Percentiles rank a stretch among this genome's conserved stretches.
These are phyloP conservation scores for Burhinus bistriatus DNA, from an alignment of 2,113 vertebrate genomes.

Conservation along the genomic window DNA sequence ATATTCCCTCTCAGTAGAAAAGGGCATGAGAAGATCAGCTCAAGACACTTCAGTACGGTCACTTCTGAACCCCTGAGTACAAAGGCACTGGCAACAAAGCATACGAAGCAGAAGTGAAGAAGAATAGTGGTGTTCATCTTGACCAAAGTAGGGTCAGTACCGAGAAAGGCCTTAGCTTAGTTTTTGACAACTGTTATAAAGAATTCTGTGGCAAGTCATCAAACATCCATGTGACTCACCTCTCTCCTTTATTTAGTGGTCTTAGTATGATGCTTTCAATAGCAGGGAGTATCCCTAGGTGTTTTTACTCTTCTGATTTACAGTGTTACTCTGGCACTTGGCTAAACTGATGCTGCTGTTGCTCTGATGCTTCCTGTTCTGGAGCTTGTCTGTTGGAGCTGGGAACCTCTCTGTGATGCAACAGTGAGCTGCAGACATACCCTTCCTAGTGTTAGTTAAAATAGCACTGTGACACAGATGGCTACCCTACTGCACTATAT, in stretches of 20 bases:
- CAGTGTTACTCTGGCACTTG: background rate
- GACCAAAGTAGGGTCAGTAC: background rate
- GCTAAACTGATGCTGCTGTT: background rate
- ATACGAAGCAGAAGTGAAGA: background rate
- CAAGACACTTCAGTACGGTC: background rate
- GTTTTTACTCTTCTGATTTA: background rate
- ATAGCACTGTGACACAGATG: background rate
- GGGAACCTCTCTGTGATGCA: background rate
- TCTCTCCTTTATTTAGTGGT: background rate
- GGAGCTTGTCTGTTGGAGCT: background rate
- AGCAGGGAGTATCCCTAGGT: background rate
- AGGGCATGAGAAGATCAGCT: background rate
- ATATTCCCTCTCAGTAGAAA: background rate
- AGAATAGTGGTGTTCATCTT: background rate
- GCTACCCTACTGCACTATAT: background rate
- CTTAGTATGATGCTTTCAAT: background rate
- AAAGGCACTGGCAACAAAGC: background rate
- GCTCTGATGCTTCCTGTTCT: background rate
- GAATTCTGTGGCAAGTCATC: background rate
- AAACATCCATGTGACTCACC: background rate
- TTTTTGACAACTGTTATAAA: background rate
- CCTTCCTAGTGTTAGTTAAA: background rate
- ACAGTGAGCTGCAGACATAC: background rate
- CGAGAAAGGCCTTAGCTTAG: background rate
- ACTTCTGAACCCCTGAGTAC: background rate